Base-by-base conservation (phyloP, 1,140 invertebrate genomes). In the Magallana ariakensis region DNA sequence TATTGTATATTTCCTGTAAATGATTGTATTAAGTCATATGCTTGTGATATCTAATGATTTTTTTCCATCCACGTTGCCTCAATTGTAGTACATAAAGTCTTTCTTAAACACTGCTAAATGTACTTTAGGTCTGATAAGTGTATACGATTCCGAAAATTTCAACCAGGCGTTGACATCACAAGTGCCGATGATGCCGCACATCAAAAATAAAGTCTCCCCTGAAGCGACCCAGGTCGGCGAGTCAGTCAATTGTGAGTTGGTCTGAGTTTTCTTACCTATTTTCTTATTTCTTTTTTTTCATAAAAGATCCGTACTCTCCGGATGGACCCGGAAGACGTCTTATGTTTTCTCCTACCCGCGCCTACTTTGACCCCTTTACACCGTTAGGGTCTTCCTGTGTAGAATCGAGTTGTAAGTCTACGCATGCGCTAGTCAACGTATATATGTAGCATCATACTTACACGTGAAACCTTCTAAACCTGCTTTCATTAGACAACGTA, bases 101-200 rank as follows among this genome's bases (percentile, higher is more conserved):
- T n/a, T 57, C n/a, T 53, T 19, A n/a, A 46, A 58, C 15, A 54
- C 16, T n/a, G 54, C 62, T 7, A 83, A 58, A 33, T 26, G 46
- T 26, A 55, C 70, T 80, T 22, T 80, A 91, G 90, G 90, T 70
- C 83, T 91, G 56, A 89, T 91, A 16, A 87, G 90, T 84, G 85
- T 91, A 26, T 91, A 91, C 85, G 90, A 91, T 85, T 60, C 86
- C 19, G 87, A 86, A 33, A 90, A 88, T 54, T 91, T 91, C 80
- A 91, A 89, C 83, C 85, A 89, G 53, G 54, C 82, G 53, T 87
- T 90, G 60, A 85, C 87, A 80, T 85, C 86, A 58, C 85, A 90
- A 62, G 81, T 86, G 4, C 89, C 89, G 6, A 83, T 84, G 57
- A 80, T 86, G 22, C 89, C 89, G 26, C 89, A 90, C 66, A 58